Conservation (phyloP, 2,888 invertebrate genomes). For the Caenorhabditis drosophilae region DNA sequence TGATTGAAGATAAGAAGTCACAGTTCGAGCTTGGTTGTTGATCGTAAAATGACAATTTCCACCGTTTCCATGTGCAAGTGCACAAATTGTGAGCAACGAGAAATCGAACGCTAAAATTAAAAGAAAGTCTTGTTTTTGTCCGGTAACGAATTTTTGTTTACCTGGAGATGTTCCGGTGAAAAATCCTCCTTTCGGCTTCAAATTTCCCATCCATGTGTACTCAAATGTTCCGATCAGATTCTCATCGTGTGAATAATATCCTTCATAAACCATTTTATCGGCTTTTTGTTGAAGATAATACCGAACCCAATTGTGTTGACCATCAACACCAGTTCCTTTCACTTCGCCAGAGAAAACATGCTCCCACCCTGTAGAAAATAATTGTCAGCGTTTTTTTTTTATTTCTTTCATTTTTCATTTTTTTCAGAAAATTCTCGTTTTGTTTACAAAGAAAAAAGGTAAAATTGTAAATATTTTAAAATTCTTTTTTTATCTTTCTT, state of each 20-base stretch:
- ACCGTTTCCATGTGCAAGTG: slow-evolving; percentile 58
- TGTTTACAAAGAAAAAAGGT: too few relatives aligned
- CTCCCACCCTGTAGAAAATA: slow-evolving; percentile 58
- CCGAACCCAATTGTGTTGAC: slow-evolving; percentile 67
- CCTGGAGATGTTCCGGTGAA: slow-evolving; percentile 65
- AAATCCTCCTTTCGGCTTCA: slow-evolving; percentile 66
- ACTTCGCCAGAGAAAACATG: slow-evolving; percentile 68
- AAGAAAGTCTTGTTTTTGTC: too few relatives aligned
- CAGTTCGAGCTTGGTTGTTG: slow-evolving; percentile 45
- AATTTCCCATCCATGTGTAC: slow-evolving; percentile 59
- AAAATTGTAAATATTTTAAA: too few relatives aligned
- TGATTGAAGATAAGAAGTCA: slow-evolving; percentile 59
- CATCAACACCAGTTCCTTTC: slow-evolving; percentile 53
- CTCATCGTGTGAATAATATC: slow-evolving; percentile 60
- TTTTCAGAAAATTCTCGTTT: not conserved
- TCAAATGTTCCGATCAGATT: slow-evolving; percentile 66
- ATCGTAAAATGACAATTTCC: slow-evolving; percentile 58
- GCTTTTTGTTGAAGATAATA: slow-evolving; percentile 65
- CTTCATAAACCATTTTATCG: slow-evolving; percentile 64
- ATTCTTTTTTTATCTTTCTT: too few relatives aligned
- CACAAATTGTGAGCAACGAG: slow-evolving; percentile 63
- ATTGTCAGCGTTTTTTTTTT: not conserved
- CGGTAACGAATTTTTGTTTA: too few relatives aligned
- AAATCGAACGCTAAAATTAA: slow-evolving; percentile 68
- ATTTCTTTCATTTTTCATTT: too few relatives aligned